A percentile compares a stretch with the other conserved stretches of the same genome.
phyloP scores from a whole-genome alignment of 1,140 invertebrate species.

The Habropoda laboriosa region DNA sequence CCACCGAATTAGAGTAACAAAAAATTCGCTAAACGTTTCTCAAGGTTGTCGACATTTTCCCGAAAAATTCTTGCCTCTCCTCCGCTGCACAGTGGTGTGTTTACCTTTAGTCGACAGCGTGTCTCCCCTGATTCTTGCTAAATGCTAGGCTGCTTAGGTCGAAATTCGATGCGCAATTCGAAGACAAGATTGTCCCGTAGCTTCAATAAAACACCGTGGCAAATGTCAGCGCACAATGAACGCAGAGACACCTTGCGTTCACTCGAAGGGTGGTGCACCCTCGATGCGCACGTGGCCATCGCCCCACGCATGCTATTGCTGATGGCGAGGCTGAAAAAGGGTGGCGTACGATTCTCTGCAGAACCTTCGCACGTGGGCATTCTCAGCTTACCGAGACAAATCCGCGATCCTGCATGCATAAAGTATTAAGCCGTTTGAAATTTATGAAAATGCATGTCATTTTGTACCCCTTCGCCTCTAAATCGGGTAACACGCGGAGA shows the following conservation, averaged over 20 bases:
- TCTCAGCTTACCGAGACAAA: conserved; percentile 82
- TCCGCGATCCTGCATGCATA: conserved; percentile 82
- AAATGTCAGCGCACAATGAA: conserved; percentile 67
- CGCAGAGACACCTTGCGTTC: conserved; percentile 67
- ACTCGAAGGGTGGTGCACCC: conserved; percentile 58
- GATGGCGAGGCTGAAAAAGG: conserved; percentile 58
- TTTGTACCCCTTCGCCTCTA: conserved; percentile 27
- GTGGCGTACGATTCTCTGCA: conserved; percentile 58
- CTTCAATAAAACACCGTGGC: conserved; percentile 65
- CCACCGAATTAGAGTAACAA: too few relatives aligned
- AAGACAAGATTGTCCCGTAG: conserved; percentile 11
- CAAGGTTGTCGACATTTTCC: too few relatives aligned
- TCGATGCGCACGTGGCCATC: conserved; percentile 61
- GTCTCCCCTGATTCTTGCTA: background rate
- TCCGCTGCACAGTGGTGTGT: too few relatives aligned
- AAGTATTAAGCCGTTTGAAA: conserved; percentile 81
- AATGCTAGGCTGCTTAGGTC: too few relatives aligned
- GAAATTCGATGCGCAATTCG: conserved; percentile 27
- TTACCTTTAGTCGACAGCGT: too few relatives aligned
- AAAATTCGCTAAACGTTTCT: too few relatives aligned
- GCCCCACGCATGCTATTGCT: conserved; percentile 71
- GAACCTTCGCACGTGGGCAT: conserved; percentile 79
- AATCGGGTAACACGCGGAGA: background rate
- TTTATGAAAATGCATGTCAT: conserved; percentile 81
- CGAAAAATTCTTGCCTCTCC: too few relatives aligned